phyloP scores from a whole-genome alignment of 2,797 vertebrate species.

The Echeneis naucrates region DNA sequence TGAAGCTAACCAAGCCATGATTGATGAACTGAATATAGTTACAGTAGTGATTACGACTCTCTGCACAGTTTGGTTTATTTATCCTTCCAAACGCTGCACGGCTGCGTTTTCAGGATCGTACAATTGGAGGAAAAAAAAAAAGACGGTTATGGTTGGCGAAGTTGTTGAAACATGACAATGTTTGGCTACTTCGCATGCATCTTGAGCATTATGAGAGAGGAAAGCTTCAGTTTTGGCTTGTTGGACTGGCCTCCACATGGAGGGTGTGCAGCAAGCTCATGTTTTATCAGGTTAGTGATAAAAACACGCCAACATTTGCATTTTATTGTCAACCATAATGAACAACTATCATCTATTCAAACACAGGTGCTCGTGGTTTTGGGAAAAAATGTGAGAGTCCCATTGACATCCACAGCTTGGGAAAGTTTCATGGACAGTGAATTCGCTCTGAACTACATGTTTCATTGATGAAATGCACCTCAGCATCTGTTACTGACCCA shows the following conservation, averaged over 20 bases:
- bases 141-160: too few species aligned
- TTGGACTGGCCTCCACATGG: background rate
- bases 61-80: too few species aligned
- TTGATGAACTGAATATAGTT: too few species aligned
- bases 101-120: too few species aligned
- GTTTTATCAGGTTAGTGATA: background rate
- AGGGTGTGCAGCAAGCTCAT: background rate
- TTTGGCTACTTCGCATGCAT: background rate
- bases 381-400: background rate
- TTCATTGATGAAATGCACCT: constrained; percentile 51
- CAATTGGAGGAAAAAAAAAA: too few species aligned
- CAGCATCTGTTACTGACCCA: constrained; percentile 51
- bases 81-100: too few species aligned
- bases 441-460: constrained; percentile 21
- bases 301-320: background rate
- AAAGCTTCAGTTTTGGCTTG: too few species aligned
- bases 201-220: background rate
- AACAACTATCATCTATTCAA: background rate
- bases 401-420: constrained; percentile 1
- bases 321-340: background rate
- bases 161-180: too few species aligned
- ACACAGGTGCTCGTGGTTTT: background rate
- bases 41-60: too few species aligned
- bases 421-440: background rate
- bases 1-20: too few species aligned